Evolutionary conservation across 2,888 invertebrate genomes (phyloP), one percentile per base, ranked within the genome.

Genomic region (Polietes domitor): DNA sequence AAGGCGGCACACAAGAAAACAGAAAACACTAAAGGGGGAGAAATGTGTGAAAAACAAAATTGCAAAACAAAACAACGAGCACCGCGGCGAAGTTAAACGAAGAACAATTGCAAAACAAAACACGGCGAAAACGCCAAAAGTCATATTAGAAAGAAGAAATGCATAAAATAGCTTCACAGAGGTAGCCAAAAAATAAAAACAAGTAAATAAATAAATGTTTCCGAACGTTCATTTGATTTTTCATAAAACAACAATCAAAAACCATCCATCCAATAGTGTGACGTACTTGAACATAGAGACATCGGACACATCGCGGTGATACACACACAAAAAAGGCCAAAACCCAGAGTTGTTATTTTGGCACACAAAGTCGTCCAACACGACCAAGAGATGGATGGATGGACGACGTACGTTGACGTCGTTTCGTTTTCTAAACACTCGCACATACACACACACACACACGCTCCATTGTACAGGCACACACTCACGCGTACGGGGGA

Each of bases 261-360:
- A n/a, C n/a, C n/a, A n/a, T n/a, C n/a, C 21, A 15, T 19, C 21
- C 12, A 70, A 47, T 72, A 41, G 53, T 65, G 53, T 65, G 53
- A 68, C 43, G 58, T 76, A 78, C 21, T 65, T 55, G 24, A 15
- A n/a, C 58, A 24, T 26, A 55, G 21, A 55, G 82, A 71, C 72
- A 43, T 61, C 71, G 83, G 63, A 70, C 61, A 83, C 63, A 78
- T 75, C 80, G n/a, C n/a, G 75, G 61, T 76, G 41, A 19, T 21
- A 65, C 37, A 28, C 68, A 68, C 19, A 65, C 43, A 24, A 41
- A 68, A 65, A 37, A 61, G 3, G 2, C 47, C 58, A 58, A 72
- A 84, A 72, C 24, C 77, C 83, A 80, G 80, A 75, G 83, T 75
- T 77, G 80, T 65, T 43, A 53, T 80, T 65, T 81, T 75, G 72